Base-by-base conservation (phyloP, 2,888 invertebrate genomes). In the Drosophila anomelani region DNA sequence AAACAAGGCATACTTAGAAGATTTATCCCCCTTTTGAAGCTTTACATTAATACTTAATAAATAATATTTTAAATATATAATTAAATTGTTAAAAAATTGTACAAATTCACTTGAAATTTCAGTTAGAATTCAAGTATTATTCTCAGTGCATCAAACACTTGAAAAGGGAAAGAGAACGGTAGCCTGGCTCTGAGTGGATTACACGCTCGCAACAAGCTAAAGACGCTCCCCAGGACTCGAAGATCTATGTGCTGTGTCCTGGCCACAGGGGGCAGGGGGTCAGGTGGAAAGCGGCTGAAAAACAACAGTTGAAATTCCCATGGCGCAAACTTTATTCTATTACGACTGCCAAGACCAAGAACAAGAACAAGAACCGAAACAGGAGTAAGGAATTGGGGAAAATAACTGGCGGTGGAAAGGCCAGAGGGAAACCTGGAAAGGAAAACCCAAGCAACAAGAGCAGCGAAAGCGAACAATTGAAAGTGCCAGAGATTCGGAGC, bases 291-390 rank as follows among this genome's bases (percentile, higher is more conserved):
- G 59, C 38, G 43, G 60, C 63, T 68, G 87, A 84, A 76, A 76
- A 87, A 87, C 89, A 86, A 86, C 85, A 88, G 85, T 87, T 76
- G 88, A 38, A 89, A 86, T 89, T 86, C 89, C 89, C 85, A 86
- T 70, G 89, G 80, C 74, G 88, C 73, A 80, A 89, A 86, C 88
- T 86, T 89, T 85, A 85, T 85, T 85, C 84, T 85, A 85, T 85
- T 85, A 85, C 81, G 81, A 81, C 62, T 80, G 79, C 60, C 66
- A 57, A 67, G 49, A 23, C 44, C 63, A 54, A 67, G 55, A 29
- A 51, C 66, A 57, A 67, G 49, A 23, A 51, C 63, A 54, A 67
- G 55, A 29, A 51, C 63, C 55, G 60, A 44, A 17, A 39, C 55
- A 55, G 41, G 17, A 47, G 29, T 17, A 47, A 17, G 51, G 20